Base-by-base conservation (phyloP, 2,797 vertebrate species). In the Sebastiscus tertius region DNA sequence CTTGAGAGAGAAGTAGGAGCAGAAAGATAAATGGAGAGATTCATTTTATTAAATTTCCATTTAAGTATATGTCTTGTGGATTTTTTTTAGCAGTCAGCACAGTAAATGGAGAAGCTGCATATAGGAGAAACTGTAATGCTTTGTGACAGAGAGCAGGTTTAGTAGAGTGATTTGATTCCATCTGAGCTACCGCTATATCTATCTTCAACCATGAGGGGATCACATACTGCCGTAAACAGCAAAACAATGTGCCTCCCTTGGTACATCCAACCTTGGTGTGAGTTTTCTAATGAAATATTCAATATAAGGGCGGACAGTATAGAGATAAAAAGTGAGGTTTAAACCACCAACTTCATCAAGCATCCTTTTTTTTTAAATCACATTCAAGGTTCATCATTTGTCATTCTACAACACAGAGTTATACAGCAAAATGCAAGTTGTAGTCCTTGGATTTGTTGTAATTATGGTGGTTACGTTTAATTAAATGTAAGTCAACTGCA, bases 111-210 rank as follows among this genome's bases (percentile, higher is more conserved):
- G 61, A 18, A 72, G 6, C 16, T 72, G 58, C 13, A 54, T 39
- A 67, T 29, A 36, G 20, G 24, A 61, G 8, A 10, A 31, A 49
- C 39, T 33, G 4, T 42, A 77, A 78, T 75, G 39, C 54, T 62
- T 42, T 75, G 54, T 46, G 54, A 62, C 39, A 72, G 22, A n/a
- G 52, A 60, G 42, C 31, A 16, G 72, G 60, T 77, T 84, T 61
- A 60, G 65, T n/a, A 1, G 31, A 76, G 58, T 24, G 54, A 79
- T 79, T 64, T 72, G 56, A 83, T 69, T 76, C 18, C 2, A 18
- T 69, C 27, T 24, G 78, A 75, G 49, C 27, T 20, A 1, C 20
- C 5, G 3, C 11, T 67, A 61, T 9, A 24, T 74, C 34, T 13
- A 11, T 20, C 20, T 63, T 58, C 14, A 46, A 36, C 29, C 63